Evolutionary conservation across 2,797 vertebrate species (phyloP).

Genomic region (Notoglanidium macrostoma): DNA sequence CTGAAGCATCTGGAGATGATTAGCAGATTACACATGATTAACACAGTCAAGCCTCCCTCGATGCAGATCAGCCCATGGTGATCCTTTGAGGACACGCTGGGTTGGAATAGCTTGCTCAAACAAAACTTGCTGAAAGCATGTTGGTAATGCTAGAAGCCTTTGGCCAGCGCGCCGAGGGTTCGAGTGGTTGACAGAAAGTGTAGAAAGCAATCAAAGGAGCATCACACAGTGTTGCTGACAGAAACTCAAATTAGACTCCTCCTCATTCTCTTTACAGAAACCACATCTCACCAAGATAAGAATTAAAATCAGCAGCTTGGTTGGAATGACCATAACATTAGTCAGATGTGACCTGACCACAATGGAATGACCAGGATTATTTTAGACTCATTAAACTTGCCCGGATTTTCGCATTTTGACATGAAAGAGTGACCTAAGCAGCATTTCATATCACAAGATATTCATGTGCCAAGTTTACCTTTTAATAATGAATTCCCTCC

Average conservation of each 20-base stretch:
- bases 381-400: not conserved
- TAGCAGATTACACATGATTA: constrained; percentile 65
- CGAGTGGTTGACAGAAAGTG: constrained; percentile 31
- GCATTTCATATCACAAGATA: constrained; percentile 3
- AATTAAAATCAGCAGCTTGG: constrained; percentile 16
- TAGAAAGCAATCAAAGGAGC: constrained; percentile 1
- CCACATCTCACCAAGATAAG: not conserved
- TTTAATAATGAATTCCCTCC: constrained; percentile 25
- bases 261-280: constrained; percentile 1
- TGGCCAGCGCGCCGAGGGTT: constrained; percentile 1
- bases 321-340: not conserved
- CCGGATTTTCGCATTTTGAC: not conserved
- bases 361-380: constrained; percentile 20
- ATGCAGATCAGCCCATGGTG: constrained; percentile 3
- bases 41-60: constrained; percentile 56
- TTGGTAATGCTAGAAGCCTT: constrained; percentile 36
- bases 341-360: constrained; percentile 2
- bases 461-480: constrained; percentile 37
- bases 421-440: not conserved
- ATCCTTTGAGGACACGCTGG: constrained; percentile 28
- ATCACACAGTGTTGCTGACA: constrained; percentile 26
- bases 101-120: constrained; percentile 20
- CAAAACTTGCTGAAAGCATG: constrained; percentile 25
- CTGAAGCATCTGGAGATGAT: constrained; percentile 69
- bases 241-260: constrained; percentile 36